Conservation (phyloP, 2,113 vertebrate species). For the Scomber colias region DNA sequence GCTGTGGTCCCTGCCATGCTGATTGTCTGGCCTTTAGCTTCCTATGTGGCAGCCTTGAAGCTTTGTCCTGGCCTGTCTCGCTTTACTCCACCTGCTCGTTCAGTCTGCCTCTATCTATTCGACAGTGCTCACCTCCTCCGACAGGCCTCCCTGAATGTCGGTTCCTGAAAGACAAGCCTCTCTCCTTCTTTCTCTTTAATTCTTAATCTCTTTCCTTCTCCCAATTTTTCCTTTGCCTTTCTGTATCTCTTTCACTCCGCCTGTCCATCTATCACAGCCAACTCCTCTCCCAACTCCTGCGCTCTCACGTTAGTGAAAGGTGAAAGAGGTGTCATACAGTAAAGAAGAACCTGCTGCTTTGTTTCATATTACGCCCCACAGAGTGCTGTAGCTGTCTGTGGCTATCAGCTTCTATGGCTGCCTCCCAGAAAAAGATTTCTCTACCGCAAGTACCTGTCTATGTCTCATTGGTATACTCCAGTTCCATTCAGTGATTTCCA, state of each 20-base stretch:
- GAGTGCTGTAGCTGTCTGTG: conserved; percentile 71
- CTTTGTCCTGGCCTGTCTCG: conserved; percentile 69
- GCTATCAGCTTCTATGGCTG: conserved; percentile 61
- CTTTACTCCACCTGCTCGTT: conserved; percentile 58
- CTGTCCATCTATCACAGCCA: conserved; percentile 76
- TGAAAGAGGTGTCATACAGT: conserved; percentile 69
- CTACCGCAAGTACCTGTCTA: conserved; percentile 28
- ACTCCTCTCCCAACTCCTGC: conserved; percentile 55
- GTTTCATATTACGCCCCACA: conserved; percentile 71
- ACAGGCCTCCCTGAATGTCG: conserved; percentile 64
- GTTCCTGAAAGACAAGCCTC: conserved; percentile 61
- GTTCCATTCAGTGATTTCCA: not conserved
- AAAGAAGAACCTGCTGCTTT: conserved; percentile 70
- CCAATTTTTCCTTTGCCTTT: conserved; percentile 50
- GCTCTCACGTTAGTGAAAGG: conserved; percentile 71
- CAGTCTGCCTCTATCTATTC: conserved; percentile 54
- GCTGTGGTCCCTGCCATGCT: conserved; percentile 70
- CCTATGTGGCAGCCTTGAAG: conserved; percentile 69
- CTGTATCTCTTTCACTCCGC: conserved; percentile 59
- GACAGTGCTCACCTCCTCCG: conserved; percentile 66
- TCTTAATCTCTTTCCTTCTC: conserved; percentile 61
- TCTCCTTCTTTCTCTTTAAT: conserved; percentile 58
- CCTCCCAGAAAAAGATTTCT: conserved; percentile 46
- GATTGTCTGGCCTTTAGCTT: conserved; percentile 77
- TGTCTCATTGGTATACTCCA: not conserved